Percentiles rank a stretch among this genome's conserved stretches.
Evolutionary conservation across 2,888 invertebrate genomes (phyloP).

Genomic region (Steromphala cineraria): DNA sequence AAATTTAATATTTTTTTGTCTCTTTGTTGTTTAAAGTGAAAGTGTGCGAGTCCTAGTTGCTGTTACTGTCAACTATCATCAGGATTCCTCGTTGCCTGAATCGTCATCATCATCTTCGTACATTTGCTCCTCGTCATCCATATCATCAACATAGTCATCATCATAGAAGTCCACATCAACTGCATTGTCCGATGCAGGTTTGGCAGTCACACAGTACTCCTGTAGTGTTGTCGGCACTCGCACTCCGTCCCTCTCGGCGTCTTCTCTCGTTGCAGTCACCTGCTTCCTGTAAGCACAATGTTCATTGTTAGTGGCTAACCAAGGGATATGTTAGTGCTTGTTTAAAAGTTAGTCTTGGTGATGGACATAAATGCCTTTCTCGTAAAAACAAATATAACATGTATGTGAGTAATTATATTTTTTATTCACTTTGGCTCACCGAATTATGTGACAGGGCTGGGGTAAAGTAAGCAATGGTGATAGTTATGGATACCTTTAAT

Average conservation of each 20-base stretch:
- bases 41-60: slow-evolving; percentile 12
- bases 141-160: slow-evolving; percentile 64
- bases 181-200: slow-evolving; percentile 77
- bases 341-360: not conserved
- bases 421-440: too few relatives aligned
- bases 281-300: slow-evolving; percentile 85
- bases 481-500: too few relatives aligned
- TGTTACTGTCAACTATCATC: slow-evolving; percentile 40
- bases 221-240: slow-evolving; percentile 97
- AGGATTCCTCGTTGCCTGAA: slow-evolving; percentile 68
- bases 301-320: too few relatives aligned
- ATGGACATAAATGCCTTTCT: too few relatives aligned
- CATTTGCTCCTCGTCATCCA: slow-evolving; percentile 61
- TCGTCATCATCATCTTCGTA: slow-evolving; percentile 67
- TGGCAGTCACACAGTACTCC: slow-evolving; percentile 97
- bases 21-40: not conserved
- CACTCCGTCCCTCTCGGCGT: slow-evolving; percentile 97
- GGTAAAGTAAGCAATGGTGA: too few relatives aligned
- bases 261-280: slow-evolving; percentile 94
- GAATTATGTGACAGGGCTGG: too few relatives aligned
- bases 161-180: slow-evolving; percentile 67
- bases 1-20: not conserved
- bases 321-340: too few relatives aligned
- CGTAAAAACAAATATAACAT: too few relatives aligned
- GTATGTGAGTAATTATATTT: too few relatives aligned